These are phyloP conservation scores for Agrypnia vestita DNA, from an alignment of 1,140 invertebrate species.

Conservation along the genomic window DNA sequence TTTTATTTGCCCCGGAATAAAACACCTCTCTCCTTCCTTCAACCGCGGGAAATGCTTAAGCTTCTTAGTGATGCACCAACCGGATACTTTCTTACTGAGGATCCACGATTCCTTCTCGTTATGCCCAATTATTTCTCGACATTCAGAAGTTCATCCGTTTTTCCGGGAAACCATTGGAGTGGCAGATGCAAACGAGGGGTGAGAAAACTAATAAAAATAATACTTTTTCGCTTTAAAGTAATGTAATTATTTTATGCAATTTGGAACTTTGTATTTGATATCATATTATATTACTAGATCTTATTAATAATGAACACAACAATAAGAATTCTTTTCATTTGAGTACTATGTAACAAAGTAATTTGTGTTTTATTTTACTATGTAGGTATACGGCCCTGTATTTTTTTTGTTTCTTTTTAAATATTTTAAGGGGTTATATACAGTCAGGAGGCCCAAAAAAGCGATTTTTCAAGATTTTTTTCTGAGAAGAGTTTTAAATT, in stretches of 20 bases:
- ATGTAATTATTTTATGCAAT: not conserved
- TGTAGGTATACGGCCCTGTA: too few species aligned
- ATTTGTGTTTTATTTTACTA: too few species aligned
- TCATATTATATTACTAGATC: too few species aligned
- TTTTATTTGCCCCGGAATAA: conserved; percentile 51
- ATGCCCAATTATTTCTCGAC: conserved; percentile 54
- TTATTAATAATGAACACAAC: too few species aligned
- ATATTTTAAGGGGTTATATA: too few species aligned
- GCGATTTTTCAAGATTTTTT: too few species aligned
- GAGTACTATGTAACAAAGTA: too few species aligned
- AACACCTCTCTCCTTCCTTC: conserved; percentile 53
- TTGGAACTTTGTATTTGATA: too few species aligned
- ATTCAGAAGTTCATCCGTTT: conserved; percentile 17
- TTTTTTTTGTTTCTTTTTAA: too few species aligned
- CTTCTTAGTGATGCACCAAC: conserved; percentile 43
- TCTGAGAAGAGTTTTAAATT: too few species aligned
- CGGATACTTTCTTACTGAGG: conserved; percentile 35
- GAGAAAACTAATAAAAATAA: not conserved
- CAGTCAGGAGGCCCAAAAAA: too few species aligned
- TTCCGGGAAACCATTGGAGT: conserved; percentile 13
- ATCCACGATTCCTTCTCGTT: conserved; percentile 55
- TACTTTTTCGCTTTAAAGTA: not conserved
- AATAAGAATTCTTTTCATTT: too few species aligned
- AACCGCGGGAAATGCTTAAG: conserved; percentile 41
- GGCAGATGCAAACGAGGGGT: conserved; percentile 13